Percentiles rank a stretch among this genome's conserved stretches.
Conservation (phyloP, 2,113 vertebrate genomes). For the Lagopus leucura region DNA sequence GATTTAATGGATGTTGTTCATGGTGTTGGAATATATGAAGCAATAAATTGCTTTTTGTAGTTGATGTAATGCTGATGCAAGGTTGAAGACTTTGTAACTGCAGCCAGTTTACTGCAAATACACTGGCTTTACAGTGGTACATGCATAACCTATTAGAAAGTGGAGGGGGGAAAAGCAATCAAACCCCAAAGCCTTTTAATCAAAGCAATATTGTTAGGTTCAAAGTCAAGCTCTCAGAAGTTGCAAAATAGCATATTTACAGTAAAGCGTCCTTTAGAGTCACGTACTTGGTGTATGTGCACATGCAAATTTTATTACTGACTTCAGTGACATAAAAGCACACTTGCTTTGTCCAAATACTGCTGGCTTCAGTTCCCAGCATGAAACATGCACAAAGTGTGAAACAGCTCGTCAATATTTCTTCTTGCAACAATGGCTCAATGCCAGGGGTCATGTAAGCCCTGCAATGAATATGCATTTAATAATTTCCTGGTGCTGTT, state of each 20-base stretch:
- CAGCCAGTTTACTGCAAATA: constrained; percentile 45
- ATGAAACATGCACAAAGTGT: background rate
- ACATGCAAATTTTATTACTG: background rate
- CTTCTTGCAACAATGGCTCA: background rate
- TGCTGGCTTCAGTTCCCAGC: background rate
- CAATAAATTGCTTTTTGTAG: constrained; percentile 66
- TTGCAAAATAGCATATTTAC: background rate
- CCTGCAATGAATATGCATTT: constrained; percentile 11
- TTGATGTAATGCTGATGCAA: constrained; percentile 53
- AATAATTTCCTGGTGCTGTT: constrained; percentile 46
- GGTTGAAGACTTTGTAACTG: constrained; percentile 35
- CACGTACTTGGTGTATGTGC: background rate
- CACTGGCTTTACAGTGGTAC: constrained; percentile 40
- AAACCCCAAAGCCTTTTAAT: background rate
- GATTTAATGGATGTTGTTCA: constrained; percentile 62
- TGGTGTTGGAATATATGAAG: constrained; percentile 58
- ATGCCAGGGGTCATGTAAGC: background rate
- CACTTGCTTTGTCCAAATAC: background rate
- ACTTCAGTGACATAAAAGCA: background rate
- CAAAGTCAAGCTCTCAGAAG: background rate
- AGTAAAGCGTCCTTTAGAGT: background rate
- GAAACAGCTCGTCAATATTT: background rate
- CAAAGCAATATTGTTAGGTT: constrained; percentile 2
- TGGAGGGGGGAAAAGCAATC: background rate
- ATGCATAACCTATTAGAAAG: constrained; percentile 15